Base-by-base conservation (phyloP, 37 sponge, comb jelly and placozoan genomes). In the Cladorhizidae sp. region DNA sequence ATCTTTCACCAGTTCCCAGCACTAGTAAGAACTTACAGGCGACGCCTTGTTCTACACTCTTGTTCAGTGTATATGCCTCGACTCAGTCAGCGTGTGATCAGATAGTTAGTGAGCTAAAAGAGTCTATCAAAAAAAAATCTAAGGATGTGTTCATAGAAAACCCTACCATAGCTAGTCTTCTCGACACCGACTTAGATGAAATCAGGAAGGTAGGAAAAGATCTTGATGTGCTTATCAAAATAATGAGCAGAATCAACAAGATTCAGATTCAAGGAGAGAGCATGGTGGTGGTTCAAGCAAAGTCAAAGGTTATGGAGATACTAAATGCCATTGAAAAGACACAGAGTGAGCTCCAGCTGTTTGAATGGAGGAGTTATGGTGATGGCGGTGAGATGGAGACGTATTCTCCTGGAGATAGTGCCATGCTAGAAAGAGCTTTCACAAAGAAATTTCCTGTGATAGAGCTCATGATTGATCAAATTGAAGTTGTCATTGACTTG, bases 351-450 rank as follows among this genome's bases (percentile, higher is more conserved):
- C 72, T 85, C 0, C 38, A 26, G 1, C 32, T 55, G 20, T 76
- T 25, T 40, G 73, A 58, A 23, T 85, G 85, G 85, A 41, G 51
- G 54, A 54, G 6, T 18, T 71, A 70, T 1, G 52, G 41, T 54
- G 78, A 85, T 85, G n/a, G n/a, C n/a, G 72, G 78, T 25, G 36
- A 18, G 0, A 38, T 40, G 35, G 61, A 76, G 59, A 11, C 63
- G 2, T 77, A 77, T 38, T 23, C 43, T 3, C 0, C 23, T 38
- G 85, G 41, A 71, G 62, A 33, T 3, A 41, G 69, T 40, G 8
- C 69, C 45, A 61, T 57, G 50, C 72, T 85, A 1, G 85, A 85
- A 59, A 51, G 57, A 36, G 85, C 85, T 22, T 62, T 33, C 54
- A 40, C 29, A 9, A 70, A 71, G 72, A 64, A 74, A 1, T 65